Percentiles rank a stretch among this genome's conserved stretches.
Conservation (phyloP, 1,140 invertebrate genomes). For the Lucilia sericata region DNA sequence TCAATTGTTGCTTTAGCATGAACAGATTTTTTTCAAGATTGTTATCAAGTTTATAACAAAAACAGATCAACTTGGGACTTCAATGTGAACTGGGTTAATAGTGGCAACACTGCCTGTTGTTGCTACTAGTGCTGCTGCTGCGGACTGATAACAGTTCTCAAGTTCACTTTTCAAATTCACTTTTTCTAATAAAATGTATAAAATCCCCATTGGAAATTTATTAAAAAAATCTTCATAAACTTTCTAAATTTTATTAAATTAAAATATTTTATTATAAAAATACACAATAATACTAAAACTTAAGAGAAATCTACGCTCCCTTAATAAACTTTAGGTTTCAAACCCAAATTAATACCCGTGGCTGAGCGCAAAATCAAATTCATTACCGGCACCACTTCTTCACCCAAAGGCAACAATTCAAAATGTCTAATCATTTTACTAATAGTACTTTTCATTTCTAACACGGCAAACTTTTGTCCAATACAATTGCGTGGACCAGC, state of each 20-base stretch:
- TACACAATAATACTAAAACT: too few relatives aligned
- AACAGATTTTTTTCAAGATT: background rate
- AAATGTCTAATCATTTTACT: slow-evolving; percentile 58
- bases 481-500: slow-evolving; percentile 74
- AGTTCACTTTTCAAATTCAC: background rate
- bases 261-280: too few relatives aligned
- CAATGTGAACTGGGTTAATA: slow-evolving; percentile 10
- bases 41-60: background rate
- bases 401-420: slow-evolving; percentile 50
- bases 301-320: background rate
- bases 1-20: too few relatives aligned
- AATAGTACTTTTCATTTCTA: slow-evolving; percentile 62
- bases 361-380: slow-evolving; percentile 47
- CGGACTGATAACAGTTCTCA: background rate
- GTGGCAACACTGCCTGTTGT: background rate
- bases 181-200: background rate
- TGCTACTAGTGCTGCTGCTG: too few relatives aligned
- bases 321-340: slow-evolving; percentile 50
- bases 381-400: slow-evolving; percentile 33
- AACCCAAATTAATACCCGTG: slow-evolving; percentile 45
- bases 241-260: too few relatives aligned
- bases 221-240: too few relatives aligned
- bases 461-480: slow-evolving; percentile 66
- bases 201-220: too few relatives aligned
- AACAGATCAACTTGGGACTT: background rate